Percentiles rank a stretch among this genome's conserved stretches.
Evolutionary conservation across 2,797 vertebrate species (phyloP).

Genomic region (Galago senegalensis): DNA sequence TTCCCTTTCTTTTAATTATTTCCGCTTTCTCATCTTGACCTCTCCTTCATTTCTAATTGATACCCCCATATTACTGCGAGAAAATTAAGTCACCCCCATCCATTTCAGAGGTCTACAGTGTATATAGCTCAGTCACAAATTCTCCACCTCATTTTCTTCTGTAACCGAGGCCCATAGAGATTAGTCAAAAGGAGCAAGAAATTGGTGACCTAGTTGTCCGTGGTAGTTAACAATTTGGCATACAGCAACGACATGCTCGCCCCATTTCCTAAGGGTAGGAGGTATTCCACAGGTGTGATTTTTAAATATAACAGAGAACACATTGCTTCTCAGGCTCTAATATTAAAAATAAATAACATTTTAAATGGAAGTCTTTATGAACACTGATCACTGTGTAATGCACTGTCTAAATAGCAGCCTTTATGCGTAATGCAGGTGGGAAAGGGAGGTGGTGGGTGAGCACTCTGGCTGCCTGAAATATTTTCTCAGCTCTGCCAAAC

Average conservation of each 20-base stretch:
- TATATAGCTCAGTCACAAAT: not conserved
- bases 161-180: not conserved
- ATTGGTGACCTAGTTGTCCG: conserved; percentile 36
- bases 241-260: not conserved
- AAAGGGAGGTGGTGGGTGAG: not conserved
- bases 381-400: not conserved
- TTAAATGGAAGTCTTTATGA: not conserved
- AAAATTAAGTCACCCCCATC: conserved; percentile 61
- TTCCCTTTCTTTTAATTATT: conserved; percentile 69
- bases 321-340: not conserved
- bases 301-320: conserved; percentile 45
- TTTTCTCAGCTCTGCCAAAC: not conserved
- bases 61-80: conserved; percentile 26
- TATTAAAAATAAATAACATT: not conserved
- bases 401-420: not conserved
- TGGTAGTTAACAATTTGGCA: conserved; percentile 47
- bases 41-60: conserved; percentile 70
- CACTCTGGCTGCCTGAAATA: not conserved
- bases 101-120: conserved; percentile 16
- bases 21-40: conserved; percentile 67
- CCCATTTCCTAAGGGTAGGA: conserved; percentile 11
- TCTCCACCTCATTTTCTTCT: conserved; percentile 59
- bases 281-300: not conserved
- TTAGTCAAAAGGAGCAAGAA: conserved; percentile 56
- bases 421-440: not conserved